phyloP scores from a whole-genome alignment of 2,113 vertebrate species.

The Oncorhynchus mykiss region DNA sequence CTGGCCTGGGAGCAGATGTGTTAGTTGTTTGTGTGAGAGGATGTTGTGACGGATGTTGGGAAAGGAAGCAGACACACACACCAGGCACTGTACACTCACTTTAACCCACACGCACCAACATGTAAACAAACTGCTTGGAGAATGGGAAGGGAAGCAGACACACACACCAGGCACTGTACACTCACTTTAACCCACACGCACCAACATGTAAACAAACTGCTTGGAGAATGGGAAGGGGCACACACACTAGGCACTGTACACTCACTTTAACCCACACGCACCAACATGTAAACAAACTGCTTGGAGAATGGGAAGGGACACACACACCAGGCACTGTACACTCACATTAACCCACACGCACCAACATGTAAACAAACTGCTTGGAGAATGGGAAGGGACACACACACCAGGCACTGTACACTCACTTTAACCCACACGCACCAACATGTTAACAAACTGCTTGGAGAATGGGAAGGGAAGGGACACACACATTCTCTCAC shows the following conservation, averaged over 20 bases:
- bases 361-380: no score
- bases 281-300: no score
- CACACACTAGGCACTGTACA: no score
- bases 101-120: background rate
- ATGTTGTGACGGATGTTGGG: slow-evolving; percentile 29
- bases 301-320: no score
- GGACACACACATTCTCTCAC: slow-evolving; percentile 26
- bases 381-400: no score
- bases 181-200: background rate
- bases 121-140: background rate
- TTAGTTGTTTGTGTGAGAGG: slow-evolving; percentile 41
- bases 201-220: background rate
- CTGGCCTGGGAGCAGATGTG: slow-evolving; percentile 30
- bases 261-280: no score
- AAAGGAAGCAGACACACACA: slow-evolving; percentile 13
- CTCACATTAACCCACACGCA: no score
- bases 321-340: no score
- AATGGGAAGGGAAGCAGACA: background rate
- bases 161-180: background rate
- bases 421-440: no score
- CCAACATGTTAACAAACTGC: no score
- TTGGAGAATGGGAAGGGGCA: background rate
- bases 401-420: no score
- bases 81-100: background rate
- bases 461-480: slow-evolving; percentile 1